Conservation (phyloP, 2,797 vertebrate species). For the Fistularia tabacaria region DNA sequence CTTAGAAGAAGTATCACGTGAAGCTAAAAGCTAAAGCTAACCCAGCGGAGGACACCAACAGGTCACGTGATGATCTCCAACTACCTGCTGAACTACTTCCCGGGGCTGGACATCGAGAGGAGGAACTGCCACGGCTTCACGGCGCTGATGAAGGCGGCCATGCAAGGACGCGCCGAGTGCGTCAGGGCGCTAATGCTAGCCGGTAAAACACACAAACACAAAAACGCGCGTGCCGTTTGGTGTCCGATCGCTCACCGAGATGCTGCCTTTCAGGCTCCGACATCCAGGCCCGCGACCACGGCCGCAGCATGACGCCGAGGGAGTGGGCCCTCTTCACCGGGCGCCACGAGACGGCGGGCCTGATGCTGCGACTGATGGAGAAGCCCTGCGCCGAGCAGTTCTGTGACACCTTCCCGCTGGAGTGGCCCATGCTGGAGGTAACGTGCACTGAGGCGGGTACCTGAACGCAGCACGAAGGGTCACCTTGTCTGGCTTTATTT, state of each 20-base stretch:
- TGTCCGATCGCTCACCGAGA: not conserved
- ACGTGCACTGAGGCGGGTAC: too few relatives aligned
- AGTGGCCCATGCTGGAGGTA: slow-evolving; percentile 81
- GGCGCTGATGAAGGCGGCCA: slow-evolving; percentile 93
- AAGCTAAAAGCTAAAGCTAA: too few relatives aligned
- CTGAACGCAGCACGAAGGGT: too few relatives aligned
- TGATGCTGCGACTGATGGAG: slow-evolving; percentile 83
- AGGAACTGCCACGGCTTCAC: slow-evolving; percentile 94
- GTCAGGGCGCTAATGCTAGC: slow-evolving; percentile 86
- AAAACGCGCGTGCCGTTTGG: slow-evolving; percentile 1
- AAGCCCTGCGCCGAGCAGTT: slow-evolving; percentile 89
- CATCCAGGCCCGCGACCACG: slow-evolving; percentile 80
- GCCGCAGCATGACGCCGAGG: slow-evolving; percentile 79
- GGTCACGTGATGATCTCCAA: slow-evolving; percentile 86
- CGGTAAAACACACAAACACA: slow-evolving; percentile 70
- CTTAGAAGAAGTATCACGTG: too few relatives aligned
- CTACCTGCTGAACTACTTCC: slow-evolving; percentile 91
- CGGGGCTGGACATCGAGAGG: slow-evolving; percentile 88
- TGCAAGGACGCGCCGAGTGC: slow-evolving; percentile 88
- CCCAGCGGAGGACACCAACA: slow-evolving; percentile 8
- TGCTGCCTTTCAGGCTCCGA: slow-evolving; percentile 78
- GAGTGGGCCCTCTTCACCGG: slow-evolving; percentile 94
- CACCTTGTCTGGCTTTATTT: too few relatives aligned
- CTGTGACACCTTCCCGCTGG: slow-evolving; percentile 80
- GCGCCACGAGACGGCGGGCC: slow-evolving; percentile 78